Evolutionary conservation across 1,140 invertebrate genomes (phyloP).

Genomic region (Muscidifurax raptorellus): DNA sequence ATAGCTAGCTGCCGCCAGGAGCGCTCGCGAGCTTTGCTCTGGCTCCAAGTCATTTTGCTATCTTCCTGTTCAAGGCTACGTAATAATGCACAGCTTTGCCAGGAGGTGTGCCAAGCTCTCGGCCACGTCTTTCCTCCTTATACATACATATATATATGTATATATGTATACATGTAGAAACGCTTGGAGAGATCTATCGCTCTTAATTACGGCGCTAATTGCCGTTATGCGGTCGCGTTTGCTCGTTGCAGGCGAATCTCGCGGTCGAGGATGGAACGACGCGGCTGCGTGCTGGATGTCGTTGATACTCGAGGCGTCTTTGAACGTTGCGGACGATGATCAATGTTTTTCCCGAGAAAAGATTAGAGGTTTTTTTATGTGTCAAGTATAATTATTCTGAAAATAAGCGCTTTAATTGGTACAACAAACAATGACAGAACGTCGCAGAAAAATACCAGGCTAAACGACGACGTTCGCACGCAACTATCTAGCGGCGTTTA

Average conservation of each 20-base stretch:
- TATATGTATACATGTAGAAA: too few relatives aligned
- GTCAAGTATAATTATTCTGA: too few relatives aligned
- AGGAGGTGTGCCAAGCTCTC: background rate
- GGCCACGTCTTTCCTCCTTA: background rate
- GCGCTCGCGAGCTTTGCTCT: background rate
- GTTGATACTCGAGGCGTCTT: background rate
- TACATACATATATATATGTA: background rate
- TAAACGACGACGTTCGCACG: too few relatives aligned
- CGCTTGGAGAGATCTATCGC: background rate
- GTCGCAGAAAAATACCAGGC: too few relatives aligned
- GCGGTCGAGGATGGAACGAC: background rate
- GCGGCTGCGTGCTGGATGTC: too few relatives aligned
- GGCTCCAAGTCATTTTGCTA: background rate
- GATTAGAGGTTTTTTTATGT: too few relatives aligned
- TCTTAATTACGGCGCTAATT: slow-evolving; percentile 19
- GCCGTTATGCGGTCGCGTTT: background rate
- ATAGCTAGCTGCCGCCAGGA: slow-evolving; percentile 23
- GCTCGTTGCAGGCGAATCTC: background rate
- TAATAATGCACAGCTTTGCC: background rate
- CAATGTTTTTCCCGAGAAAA: too few relatives aligned
- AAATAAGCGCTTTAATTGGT: too few relatives aligned
- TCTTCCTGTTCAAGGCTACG: background rate
- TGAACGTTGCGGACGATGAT: background rate
- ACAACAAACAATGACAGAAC: too few relatives aligned
- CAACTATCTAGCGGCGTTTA: too few relatives aligned